These are phyloP conservation scores for Molossus alvarezi DNA, from an alignment of 2,797 vertebrate genomes.

Conservation along the genomic window DNA sequence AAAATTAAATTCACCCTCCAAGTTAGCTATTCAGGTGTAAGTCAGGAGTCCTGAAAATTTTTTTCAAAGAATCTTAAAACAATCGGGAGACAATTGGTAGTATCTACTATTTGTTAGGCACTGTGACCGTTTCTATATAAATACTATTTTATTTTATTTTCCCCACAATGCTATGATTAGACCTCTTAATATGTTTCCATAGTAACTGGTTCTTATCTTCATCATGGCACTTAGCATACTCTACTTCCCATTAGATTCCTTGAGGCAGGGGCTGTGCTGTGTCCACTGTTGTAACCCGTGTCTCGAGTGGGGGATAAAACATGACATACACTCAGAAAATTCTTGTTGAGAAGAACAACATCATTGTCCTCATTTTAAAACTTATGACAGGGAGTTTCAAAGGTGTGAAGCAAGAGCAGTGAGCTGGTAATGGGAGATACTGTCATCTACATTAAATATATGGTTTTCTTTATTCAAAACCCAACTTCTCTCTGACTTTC, in stretches of 20 bases:
- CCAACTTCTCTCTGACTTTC: neutral
- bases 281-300: neutral
- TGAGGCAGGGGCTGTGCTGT: neutral
- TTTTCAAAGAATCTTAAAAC: constrained; percentile 14
- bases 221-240: neutral
- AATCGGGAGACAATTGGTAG: neutral
- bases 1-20: neutral
- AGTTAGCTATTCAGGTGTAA: neutral
- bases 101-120: neutral
- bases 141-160: neutral
- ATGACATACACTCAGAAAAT: neutral
- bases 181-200: neutral
- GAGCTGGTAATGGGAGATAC: neutral
- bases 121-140: neutral
- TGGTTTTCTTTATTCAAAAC: neutral
- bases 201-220: neutral
- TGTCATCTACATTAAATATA: constrained; percentile 14
- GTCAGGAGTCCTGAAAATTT: neutral
- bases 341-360: neutral
- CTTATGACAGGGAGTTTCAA: neutral
- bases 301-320: neutral
- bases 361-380: neutral
- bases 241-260: neutral
- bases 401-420: neutral
- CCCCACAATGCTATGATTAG: neutral